phyloP scores from a whole-genome alignment of 2,113 vertebrate genomes.

The Promerops cafer region DNA sequence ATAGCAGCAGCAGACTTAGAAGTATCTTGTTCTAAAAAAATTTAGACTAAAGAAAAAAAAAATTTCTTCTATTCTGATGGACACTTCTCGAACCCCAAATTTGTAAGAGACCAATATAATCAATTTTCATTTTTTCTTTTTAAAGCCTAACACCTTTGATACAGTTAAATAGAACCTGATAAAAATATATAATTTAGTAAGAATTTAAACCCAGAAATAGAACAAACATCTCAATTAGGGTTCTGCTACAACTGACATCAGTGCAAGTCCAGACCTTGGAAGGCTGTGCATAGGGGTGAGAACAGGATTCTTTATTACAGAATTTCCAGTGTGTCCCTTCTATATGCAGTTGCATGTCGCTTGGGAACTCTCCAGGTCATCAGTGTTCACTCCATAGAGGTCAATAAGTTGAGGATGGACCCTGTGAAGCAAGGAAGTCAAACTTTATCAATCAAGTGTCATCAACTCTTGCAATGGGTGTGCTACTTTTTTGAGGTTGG shows the following conservation, averaged over 20 bases:
- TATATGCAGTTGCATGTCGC: conserved; percentile 77
- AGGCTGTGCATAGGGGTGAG: not conserved
- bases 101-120: not conserved
- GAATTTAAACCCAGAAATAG: not conserved
- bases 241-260: not conserved
- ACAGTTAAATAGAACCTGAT: not conserved
- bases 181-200: not conserved
- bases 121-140: not conserved
- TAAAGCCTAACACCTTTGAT: not conserved
- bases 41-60: not conserved
- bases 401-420: conserved; percentile 78
- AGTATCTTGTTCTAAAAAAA: not conserved
- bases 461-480: not conserved
- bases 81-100: not conserved
- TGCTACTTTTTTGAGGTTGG: not conserved
- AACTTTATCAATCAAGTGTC: not conserved
- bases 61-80: not conserved
- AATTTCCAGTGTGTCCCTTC: not conserved
- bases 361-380: conserved; percentile 71
- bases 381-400: conserved; percentile 74
- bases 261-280: not conserved
- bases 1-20: not conserved
- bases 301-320: not conserved
- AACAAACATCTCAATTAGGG: not conserved
- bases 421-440: conserved; percentile 62